Conservation (phyloP, 2,797 vertebrate genomes). For the Champsocephalus esox region DNA sequence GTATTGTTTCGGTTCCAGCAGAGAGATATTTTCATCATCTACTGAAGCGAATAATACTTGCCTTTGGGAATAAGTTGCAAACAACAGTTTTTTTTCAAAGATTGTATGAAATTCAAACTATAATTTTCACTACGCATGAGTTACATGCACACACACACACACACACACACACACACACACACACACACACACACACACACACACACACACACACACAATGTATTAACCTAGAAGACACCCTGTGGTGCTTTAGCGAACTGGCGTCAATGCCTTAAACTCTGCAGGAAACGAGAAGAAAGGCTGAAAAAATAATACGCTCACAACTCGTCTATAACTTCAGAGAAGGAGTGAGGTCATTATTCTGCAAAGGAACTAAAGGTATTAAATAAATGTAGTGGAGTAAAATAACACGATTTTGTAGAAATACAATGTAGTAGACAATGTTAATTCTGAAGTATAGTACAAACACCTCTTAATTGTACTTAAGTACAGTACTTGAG, state of each 20-base stretch:
- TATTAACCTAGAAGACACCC: slow-evolving; percentile 68
- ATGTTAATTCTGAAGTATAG: too few relatives aligned
- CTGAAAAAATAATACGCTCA: slow-evolving; percentile 33
- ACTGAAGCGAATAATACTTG: slow-evolving; percentile 36
- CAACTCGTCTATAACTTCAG: slow-evolving; percentile 54
- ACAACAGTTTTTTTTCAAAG: slow-evolving; percentile 33
- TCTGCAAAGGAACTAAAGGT: background rate
- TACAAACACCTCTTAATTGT: too few relatives aligned
- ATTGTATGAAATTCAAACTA: slow-evolving; percentile 21
- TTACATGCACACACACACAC: background rate
- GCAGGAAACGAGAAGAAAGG: slow-evolving; percentile 51
- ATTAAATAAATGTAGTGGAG: too few relatives aligned
- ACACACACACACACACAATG: slow-evolving; percentile 32
- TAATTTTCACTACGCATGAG: background rate
- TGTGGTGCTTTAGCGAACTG: slow-evolving; percentile 52
- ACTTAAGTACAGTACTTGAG: too few relatives aligned
- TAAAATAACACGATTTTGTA: too few relatives aligned
- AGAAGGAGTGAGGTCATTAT: slow-evolving; percentile 30
- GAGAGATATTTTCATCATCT: slow-evolving; percentile 71
- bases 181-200: background rate
- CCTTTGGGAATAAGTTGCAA: slow-evolving; percentile 42
- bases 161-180: too few relatives aligned
- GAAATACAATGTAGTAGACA: too few relatives aligned
- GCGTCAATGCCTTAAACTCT: slow-evolving; percentile 52
- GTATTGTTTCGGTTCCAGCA: slow-evolving; percentile 67